Evolutionary conservation across 2,113 vertebrate genomes (phyloP), one percentile per base, ranked within the genome.

Genomic region (Sceloporus undulatus): DNA sequence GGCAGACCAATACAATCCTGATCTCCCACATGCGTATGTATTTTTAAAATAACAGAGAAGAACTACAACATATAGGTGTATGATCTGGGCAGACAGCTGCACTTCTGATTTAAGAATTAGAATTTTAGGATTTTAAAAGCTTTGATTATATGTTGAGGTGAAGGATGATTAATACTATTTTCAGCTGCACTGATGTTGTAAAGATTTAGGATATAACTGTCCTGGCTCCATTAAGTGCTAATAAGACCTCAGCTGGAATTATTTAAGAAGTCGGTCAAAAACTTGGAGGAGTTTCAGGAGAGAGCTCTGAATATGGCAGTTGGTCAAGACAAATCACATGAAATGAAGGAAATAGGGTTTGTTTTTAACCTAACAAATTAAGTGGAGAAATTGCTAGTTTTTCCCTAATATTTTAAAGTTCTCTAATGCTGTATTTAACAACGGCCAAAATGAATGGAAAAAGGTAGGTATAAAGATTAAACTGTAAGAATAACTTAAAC

Each of bases 211-310:
- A 85, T 27, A 21, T 75, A 75, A 75, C 56, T 75, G 23, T 62
- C 23, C 2, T 62, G 71, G 71, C 8, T 85, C n/a, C 11, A 62
- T 62, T 34, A 52, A 59, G 52, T 56, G 34, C 56, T 75, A 21
- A 29, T 82, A 82, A 82, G 56, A 42, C 79, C 59, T 82, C 62
- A 68, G 79, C 9, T 21, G 56, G 56, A 81, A 81, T 34, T 77
- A 38, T 21, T 77, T 19, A 77, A 68, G 62, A 42, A 3, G 34
- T 42, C 56, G n/a, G 81, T 83, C 29, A 83, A 48, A 42, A 70
- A 65, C 14, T 83, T 83, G 81, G 65, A 83, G 9, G 7, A 70
- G 40, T n/a, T 48, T 83, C 40, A 52, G 25, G 25, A 48, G 27
- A 82, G 16, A 68, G 42, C 3, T 70, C 48, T 52, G 80, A 68